These are phyloP conservation scores for Masnerella sp. DNA, from an alignment of 2,888 invertebrate species.

Conservation along the genomic window DNA sequence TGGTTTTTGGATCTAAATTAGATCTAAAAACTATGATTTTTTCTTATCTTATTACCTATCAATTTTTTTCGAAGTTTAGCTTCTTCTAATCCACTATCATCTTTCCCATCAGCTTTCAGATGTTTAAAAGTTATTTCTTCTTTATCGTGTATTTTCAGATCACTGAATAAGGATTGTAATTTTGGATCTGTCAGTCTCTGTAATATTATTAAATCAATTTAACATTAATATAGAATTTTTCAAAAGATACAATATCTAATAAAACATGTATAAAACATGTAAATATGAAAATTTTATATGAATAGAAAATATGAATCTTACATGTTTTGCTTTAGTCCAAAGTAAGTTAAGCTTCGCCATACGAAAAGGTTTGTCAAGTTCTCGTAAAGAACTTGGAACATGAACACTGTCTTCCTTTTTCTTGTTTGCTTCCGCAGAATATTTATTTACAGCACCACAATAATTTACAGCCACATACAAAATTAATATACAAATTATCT, in stretches of 20 bases:
- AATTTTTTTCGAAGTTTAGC: slow-evolving; percentile 88
- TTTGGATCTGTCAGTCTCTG: slow-evolving; percentile 91
- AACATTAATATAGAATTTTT: too few relatives aligned
- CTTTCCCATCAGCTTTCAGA: slow-evolving; percentile 88
- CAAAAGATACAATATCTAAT: neutral
- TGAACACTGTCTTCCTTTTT: slow-evolving; percentile 73
- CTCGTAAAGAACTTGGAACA: slow-evolving; percentile 80
- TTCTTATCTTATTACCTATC: slow-evolving; percentile 81
- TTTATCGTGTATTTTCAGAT: slow-evolving; percentile 94
- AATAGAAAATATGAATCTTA: slow-evolving; percentile 77
- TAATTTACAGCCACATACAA: slow-evolving; percentile 48
- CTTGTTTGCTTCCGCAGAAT: slow-evolving; percentile 81
- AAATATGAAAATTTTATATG: too few relatives aligned
- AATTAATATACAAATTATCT: slow-evolving; percentile 26
- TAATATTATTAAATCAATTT: slow-evolving; percentile 61
- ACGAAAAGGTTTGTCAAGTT: slow-evolving; percentile 89
- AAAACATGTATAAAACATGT: slow-evolving; percentile 61
- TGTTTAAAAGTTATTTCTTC: slow-evolving; percentile 92
- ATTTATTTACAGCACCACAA: slow-evolving; percentile 80
- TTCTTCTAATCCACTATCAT: slow-evolving; percentile 91
- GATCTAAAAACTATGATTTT: too few relatives aligned
- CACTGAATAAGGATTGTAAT: slow-evolving; percentile 90
- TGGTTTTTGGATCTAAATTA: too few relatives aligned
- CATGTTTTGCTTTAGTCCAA: slow-evolving; percentile 94
- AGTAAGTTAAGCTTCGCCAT: slow-evolving; percentile 94